phyloP scores from a whole-genome alignment of 2,888 invertebrate species.

The Cremastobaeus sp. region DNA sequence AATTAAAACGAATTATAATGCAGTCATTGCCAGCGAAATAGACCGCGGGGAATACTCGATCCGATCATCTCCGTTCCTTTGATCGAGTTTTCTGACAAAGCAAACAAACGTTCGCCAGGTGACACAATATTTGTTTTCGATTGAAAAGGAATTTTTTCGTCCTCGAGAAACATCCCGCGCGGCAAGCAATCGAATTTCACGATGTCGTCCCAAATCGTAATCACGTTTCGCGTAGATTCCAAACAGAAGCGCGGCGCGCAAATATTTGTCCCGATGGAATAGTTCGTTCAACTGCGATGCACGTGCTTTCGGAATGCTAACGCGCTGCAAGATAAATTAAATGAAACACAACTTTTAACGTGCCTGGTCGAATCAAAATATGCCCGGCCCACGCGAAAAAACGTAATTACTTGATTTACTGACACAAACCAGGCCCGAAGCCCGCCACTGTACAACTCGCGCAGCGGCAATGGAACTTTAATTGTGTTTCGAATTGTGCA shows the following conservation, averaged over 20 bases:
- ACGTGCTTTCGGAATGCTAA: conserved; percentile 44
- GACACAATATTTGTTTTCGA: not conserved
- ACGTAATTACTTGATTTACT: not conserved
- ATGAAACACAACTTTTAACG: conserved; percentile 40
- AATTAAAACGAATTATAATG: too few species aligned
- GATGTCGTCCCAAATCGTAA: conserved; percentile 50
- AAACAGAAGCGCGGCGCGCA: conserved; percentile 53
- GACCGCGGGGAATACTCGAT: too few species aligned
- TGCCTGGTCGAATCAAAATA: conserved; percentile 16
- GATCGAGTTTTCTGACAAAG: too few species aligned
- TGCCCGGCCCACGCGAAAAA: conserved; percentile 11
- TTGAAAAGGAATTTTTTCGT: not conserved
- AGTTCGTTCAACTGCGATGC: conserved; percentile 44
- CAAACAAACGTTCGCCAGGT: not conserved
- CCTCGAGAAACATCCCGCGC: too few species aligned
- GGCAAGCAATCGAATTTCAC: conserved; percentile 55
- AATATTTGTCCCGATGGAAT: conserved; percentile 55
- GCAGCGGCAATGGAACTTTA: too few species aligned
- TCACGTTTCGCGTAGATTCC: conserved; percentile 53
- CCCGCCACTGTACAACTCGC: too few species aligned
- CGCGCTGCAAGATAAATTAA: conserved; percentile 43
- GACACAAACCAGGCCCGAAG: too few species aligned
- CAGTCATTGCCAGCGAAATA: too few species aligned
- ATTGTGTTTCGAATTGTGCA: too few species aligned
- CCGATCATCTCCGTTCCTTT: too few species aligned